Conservation (phyloP, 2,113 vertebrate genomes). For the Manacus vitellinus region DNA sequence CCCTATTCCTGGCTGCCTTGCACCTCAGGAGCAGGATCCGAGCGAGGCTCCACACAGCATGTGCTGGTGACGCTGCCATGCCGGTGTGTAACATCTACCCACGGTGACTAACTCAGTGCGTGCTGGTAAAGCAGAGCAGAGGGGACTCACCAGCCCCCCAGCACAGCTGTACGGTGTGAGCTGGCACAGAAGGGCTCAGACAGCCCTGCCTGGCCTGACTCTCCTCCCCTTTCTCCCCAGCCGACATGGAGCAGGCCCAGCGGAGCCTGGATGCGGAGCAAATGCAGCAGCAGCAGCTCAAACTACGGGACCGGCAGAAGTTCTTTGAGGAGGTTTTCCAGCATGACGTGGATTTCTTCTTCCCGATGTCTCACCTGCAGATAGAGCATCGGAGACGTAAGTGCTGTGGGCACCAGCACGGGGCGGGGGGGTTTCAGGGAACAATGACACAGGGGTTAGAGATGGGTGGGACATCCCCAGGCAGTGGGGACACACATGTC, state of each 20-base stretch:
- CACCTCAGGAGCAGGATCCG: neutral
- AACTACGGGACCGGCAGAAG: conserved; percentile 84
- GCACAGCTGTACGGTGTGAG: rapidly evolving
- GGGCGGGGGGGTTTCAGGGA: neutral
- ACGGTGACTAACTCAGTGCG: neutral
- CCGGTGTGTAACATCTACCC: neutral
- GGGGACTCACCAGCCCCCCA: neutral
- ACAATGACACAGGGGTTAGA: rapidly evolving
- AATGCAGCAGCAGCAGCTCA: conserved; percentile 82
- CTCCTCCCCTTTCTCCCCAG: conserved; percentile 31
- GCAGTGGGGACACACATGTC: neutral
- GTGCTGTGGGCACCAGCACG: neutral
- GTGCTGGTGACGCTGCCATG: neutral
- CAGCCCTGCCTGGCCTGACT: neutral
- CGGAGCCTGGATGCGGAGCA: conserved; percentile 74
- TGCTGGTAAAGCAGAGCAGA: neutral
- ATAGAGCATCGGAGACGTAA: conserved; percentile 89
- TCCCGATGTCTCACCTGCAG: conserved; percentile 86
- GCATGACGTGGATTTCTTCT: conserved; percentile 88
- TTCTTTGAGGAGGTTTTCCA: conserved; percentile 95
- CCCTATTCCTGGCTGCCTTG: neutral
- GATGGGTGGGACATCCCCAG: neutral
- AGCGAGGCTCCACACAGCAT: neutral
- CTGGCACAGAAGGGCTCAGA: neutral
- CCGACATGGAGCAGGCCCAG: conserved; percentile 70